Conservation (phyloP, 1,140 invertebrate species). For the Antheraea pernyi region DNA sequence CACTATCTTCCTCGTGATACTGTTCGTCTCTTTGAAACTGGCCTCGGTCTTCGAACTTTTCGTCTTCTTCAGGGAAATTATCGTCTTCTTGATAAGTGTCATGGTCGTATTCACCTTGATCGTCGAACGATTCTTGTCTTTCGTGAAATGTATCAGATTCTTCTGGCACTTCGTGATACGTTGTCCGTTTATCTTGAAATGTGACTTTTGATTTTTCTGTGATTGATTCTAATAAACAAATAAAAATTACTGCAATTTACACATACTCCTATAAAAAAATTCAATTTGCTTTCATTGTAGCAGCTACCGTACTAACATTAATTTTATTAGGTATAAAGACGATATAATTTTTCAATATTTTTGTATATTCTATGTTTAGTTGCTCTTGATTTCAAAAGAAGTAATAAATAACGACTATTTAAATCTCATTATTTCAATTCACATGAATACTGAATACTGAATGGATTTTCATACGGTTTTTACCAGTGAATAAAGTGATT, state of each 20-base stretch:
- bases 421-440: no score
- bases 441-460: no score
- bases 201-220: slow-evolving; percentile 67
- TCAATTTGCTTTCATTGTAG: background rate
- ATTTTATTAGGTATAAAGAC: no score
- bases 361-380: no score
- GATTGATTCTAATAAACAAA: slow-evolving; percentile 46
- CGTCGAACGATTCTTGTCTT: slow-evolving; percentile 53
- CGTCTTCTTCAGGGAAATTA: slow-evolving; percentile 48
- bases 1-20: slow-evolving; percentile 57
- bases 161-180: slow-evolving; percentile 68
- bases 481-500: no score
- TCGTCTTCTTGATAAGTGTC: slow-evolving; percentile 52
- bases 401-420: no score
- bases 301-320: no score
- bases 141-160: slow-evolving; percentile 41
- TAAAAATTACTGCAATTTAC: background rate
- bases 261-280: background rate
- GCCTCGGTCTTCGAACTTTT: slow-evolving; percentile 65
- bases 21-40: slow-evolving; percentile 69
- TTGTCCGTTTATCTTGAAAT: slow-evolving; percentile 65
- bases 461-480: no score
- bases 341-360: no score
- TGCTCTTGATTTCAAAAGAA: no score
- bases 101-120: slow-evolving; percentile 42